Percentiles rank a stretch among this genome's conserved stretches.
phyloP scores from a whole-genome alignment of 2,888 invertebrate species.

The Troilus luridus region DNA sequence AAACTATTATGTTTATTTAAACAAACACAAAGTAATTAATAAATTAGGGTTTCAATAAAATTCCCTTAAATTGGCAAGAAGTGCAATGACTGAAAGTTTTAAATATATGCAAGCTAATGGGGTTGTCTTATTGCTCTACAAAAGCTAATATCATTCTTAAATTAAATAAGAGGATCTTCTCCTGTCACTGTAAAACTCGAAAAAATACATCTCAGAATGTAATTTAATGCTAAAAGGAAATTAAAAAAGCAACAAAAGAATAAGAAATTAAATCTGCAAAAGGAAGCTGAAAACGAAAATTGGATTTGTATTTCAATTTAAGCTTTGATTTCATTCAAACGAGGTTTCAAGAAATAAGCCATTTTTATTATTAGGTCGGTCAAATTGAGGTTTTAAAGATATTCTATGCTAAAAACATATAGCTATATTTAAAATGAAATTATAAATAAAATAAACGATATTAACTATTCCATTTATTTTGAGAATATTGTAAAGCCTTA shows the following conservation, averaged over 20 bases:
- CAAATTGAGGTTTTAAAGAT: not conserved
- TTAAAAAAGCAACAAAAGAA: slow-evolving; percentile 33
- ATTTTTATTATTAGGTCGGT: not conserved
- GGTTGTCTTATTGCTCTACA: not conserved
- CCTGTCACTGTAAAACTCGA: not conserved
- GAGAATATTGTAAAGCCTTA: too few relatives aligned
- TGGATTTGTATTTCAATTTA: slow-evolving; percentile 35
- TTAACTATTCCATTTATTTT: too few relatives aligned
- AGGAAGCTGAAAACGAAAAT: slow-evolving; percentile 24
- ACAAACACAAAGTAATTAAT: too few relatives aligned
- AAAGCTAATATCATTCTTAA: not conserved
- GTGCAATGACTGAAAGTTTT: not conserved
- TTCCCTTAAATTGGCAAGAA: too few relatives aligned
- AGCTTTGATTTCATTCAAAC: slow-evolving; percentile 18
- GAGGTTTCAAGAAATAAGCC: not conserved
- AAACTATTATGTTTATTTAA: too few relatives aligned
- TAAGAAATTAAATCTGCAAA: slow-evolving; percentile 28
- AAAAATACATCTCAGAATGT: slow-evolving; percentile 16
- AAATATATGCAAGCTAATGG: not conserved
- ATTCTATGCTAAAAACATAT: not conserved
- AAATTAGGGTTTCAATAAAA: too few relatives aligned
- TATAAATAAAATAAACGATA: not conserved
- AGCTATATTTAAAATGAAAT: not conserved
- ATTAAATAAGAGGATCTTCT: not conserved
- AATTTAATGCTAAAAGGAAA: slow-evolving; percentile 26